A percentile compares a stretch with the other conserved stretches of the same genome.
Evolutionary conservation across 2,888 invertebrate species (phyloP).

Genomic region (Podabrus alpinus): DNA sequence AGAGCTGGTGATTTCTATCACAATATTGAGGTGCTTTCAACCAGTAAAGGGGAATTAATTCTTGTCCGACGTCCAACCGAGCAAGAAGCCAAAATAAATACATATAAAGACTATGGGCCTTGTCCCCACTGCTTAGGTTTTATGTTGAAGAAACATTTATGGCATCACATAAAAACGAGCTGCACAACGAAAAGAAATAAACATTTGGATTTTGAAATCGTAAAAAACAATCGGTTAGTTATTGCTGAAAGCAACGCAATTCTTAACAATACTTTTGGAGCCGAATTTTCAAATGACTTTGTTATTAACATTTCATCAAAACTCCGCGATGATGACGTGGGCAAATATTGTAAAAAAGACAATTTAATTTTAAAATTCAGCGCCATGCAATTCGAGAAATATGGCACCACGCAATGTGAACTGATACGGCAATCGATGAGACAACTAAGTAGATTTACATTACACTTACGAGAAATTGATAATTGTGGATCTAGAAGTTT

Average conservation of each 20-base stretch:
- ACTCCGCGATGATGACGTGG: conserved; percentile 9
- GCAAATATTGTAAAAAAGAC: background rate
- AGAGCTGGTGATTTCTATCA: conserved; percentile 5
- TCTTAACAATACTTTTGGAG: background rate
- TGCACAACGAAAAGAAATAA: background rate
- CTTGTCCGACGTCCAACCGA: background rate
- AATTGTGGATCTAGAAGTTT: background rate
- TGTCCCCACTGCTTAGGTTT: conserved; percentile 10
- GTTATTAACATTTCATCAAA: background rate
- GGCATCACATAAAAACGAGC: conserved; percentile 6
- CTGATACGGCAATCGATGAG: conserved; percentile 16
- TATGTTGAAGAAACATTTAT: conserved; percentile 2
- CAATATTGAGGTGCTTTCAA: conserved; percentile 5
- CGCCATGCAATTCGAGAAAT: conserved; percentile 18
- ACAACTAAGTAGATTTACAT: conserved; percentile 7
- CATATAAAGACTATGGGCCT: conserved; percentile 3
- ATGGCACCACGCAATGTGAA: conserved; percentile 11
- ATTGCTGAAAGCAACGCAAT: conserved; percentile 3
- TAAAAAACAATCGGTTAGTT: background rate
- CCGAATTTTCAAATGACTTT: conserved; percentile 5
- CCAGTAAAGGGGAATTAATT: conserved; percentile 2
- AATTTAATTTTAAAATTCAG: conserved; percentile 13
- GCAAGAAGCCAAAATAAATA: background rate
- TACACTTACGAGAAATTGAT: background rate
- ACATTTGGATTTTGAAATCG: background rate